Conservation (phyloP, 1,140 invertebrate species). For the Vollenhovia emeryi region DNA sequence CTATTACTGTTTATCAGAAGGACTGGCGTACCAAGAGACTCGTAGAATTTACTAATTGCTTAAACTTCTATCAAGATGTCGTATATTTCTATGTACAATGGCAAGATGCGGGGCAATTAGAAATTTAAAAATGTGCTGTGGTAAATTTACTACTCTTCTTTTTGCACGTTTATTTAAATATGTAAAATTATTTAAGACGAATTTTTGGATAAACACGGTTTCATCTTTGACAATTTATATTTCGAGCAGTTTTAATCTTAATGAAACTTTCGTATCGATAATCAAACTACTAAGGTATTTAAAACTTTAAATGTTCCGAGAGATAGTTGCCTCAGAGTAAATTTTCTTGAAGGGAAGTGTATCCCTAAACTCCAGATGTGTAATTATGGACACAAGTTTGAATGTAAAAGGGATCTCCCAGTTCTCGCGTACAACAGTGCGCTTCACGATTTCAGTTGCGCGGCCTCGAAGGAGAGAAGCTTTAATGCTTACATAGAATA, state of each 20-base stretch:
- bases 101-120: background rate
- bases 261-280: background rate
- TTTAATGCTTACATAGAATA: conserved; percentile 54
- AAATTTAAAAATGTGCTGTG: background rate
- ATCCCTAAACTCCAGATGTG: background rate
- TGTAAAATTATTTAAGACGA: background rate
- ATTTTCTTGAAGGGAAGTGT: background rate
- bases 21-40: background rate
- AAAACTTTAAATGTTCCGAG: background rate
- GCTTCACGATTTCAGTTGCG: conserved; percentile 20
- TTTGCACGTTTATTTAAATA: background rate
- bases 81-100: background rate
- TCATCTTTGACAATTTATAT: background rate
- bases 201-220: background rate
- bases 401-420: background rate
- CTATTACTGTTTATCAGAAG: background rate
- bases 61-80: background rate
- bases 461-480: background rate
- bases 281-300: background rate
- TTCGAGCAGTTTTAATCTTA: background rate
- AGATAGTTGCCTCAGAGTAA: background rate
- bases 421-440: background rate
- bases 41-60: background rate
- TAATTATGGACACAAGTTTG: background rate
- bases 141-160: background rate